Conservation (phyloP, 2,888 invertebrate genomes). For the Linnaemya tessellans region DNA sequence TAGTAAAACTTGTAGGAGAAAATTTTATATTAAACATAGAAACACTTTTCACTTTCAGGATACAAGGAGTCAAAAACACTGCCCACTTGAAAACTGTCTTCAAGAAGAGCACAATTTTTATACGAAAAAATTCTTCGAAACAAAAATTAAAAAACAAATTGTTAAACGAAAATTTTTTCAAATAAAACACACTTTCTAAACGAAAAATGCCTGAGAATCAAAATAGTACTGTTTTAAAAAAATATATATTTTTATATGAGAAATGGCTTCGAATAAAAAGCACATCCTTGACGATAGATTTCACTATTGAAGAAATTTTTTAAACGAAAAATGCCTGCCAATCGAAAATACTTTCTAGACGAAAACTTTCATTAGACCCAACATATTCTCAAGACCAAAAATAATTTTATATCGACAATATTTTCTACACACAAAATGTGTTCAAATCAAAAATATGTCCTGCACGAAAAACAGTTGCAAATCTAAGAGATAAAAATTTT, state of each 20-base stretch:
- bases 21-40: too few species aligned
- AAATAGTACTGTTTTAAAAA: not conserved
- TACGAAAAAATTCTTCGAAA: not conserved
- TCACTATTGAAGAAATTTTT: too few species aligned
- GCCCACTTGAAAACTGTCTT: not conserved
- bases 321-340: not conserved
- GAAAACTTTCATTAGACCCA: not conserved
- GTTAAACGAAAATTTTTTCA: not conserved
- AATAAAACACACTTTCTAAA: not conserved
- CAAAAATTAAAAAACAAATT: not conserved
- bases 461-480: too few species aligned
- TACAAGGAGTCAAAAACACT: too few species aligned
- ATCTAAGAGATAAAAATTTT: too few species aligned
- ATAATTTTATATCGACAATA: not conserved
- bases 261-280: not conserved
- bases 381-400: not conserved
- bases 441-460: too few species aligned
- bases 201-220: not conserved
- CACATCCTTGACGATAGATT: too few species aligned
- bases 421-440: not conserved
- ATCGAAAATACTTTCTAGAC: not conserved
- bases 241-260: not conserved
- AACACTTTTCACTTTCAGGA: too few species aligned
- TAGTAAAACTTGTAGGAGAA: too few species aligned
- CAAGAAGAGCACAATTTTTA: not conserved